Conservation (phyloP, 2,113 vertebrate genomes). For the Asarcornis scutulata region DNA sequence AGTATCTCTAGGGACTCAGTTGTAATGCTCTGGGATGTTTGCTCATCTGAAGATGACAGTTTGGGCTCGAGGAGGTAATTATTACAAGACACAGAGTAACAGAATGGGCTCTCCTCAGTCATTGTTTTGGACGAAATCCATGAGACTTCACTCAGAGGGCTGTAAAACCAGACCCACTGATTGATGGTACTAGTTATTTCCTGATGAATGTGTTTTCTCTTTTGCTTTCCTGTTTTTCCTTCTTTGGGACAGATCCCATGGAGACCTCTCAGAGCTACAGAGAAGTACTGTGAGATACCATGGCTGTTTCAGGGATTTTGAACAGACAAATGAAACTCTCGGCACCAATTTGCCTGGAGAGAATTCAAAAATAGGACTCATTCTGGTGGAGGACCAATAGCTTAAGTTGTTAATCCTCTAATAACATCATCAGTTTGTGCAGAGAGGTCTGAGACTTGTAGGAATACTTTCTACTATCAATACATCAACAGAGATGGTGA, state of each 20-base stretch:
- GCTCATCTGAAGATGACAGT: background rate
- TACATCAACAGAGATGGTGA: background rate
- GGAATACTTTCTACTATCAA: background rate
- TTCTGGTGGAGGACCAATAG: background rate
- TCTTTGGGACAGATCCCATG: background rate
- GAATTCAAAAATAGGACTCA: background rate
- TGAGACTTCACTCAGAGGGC: background rate
- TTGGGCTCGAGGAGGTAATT: background rate
- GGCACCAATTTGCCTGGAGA: background rate
- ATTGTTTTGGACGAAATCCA: background rate
- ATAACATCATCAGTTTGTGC: background rate
- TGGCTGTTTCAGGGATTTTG: background rate
- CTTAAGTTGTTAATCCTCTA: background rate
- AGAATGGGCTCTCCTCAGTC: background rate
- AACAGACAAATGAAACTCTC: background rate
- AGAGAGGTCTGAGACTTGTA: background rate
- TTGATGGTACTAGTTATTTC: background rate
- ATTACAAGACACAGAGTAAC: background rate
- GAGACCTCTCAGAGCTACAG: background rate
- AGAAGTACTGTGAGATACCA: background rate
- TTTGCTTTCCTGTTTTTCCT: background rate
- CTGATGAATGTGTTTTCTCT: background rate
- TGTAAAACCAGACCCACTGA: background rate
- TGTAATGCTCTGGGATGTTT: background rate
- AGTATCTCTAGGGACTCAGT: background rate